These are phyloP conservation scores for Cavia aperea DNA, from an alignment of 2,113 vertebrate genomes.

Conservation along the genomic window DNA sequence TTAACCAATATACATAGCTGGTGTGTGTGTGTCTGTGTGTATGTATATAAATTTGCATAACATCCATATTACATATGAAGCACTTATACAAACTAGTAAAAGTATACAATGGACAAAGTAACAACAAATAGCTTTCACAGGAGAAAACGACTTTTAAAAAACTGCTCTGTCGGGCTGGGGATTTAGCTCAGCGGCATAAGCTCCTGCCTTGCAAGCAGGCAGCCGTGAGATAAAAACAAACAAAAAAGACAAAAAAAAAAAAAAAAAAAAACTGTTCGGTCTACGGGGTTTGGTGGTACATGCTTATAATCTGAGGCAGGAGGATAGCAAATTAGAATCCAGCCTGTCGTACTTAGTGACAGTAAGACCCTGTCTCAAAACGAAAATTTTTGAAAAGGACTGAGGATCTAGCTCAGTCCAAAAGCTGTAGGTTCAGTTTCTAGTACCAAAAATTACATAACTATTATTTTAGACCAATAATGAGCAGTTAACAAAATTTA, in stretches of 20 bases:
- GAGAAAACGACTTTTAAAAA: constrained; percentile 14
- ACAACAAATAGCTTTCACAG: background rate
- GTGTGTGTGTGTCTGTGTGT: no score
- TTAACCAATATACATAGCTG: background rate
- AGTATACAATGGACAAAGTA: background rate
- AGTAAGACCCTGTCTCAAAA: background rate
- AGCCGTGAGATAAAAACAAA: no score
- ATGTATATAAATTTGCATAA: background rate
- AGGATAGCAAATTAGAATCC: background rate
- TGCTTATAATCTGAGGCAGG: background rate
- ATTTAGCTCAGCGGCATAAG: no score
- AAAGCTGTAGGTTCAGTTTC: background rate
- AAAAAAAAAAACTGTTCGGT: background rate
- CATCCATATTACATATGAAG: background rate
- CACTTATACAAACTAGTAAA: background rate
- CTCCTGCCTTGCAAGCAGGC: no score
- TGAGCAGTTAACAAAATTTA: constrained; percentile 21
- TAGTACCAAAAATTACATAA: background rate
- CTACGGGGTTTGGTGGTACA: background rate
- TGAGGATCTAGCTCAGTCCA: background rate
- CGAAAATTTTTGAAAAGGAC: background rate
- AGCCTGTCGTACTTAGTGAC: background rate
- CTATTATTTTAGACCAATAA: constrained; percentile 15
- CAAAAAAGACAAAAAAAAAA: no score
- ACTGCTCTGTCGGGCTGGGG: background rate